Conservation (phyloP, 2,888 invertebrate genomes). For the Ferrisia virgata region DNA sequence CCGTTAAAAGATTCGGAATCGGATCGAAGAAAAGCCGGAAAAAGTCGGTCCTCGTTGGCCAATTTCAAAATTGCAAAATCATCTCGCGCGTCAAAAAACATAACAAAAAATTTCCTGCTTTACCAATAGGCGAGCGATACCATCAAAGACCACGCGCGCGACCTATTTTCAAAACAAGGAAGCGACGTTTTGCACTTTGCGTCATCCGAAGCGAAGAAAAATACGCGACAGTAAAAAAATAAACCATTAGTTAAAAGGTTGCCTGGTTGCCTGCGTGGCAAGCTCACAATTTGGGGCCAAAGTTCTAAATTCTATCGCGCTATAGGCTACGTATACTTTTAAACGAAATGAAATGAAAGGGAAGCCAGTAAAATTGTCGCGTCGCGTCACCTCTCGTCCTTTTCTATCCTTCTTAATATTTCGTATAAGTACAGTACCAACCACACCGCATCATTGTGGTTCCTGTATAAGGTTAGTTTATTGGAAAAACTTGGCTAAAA, state of each 20-base stretch:
- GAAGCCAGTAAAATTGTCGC: background rate
- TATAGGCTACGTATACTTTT: background rate
- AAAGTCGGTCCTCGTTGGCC: background rate
- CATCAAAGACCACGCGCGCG: background rate
- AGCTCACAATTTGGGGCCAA: too few relatives aligned
- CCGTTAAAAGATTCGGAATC: constrained; percentile 10
- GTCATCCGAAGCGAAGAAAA: background rate
- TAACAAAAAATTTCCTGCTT: background rate
- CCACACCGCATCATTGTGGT: background rate
- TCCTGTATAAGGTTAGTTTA: background rate
- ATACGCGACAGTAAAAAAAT: constrained; percentile 5
- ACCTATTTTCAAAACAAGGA: background rate
- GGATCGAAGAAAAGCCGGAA: background rate
- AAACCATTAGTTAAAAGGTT: background rate
- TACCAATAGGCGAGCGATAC: background rate
- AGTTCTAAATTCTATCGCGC: too few relatives aligned
- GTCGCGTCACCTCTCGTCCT: too few relatives aligned
- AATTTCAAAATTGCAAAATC: background rate
- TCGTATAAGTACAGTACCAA: background rate
- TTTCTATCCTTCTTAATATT: background rate
- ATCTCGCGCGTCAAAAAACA: background rate
- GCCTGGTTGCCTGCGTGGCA: background rate
- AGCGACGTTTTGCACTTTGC: background rate
- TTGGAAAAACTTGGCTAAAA: background rate
- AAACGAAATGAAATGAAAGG: background rate